Percentiles rank a stretch among this genome's conserved stretches.
These are phyloP conservation scores for Luffia ferchaultella DNA, from an alignment of 2,888 invertebrate species.

Conservation along the genomic window DNA sequence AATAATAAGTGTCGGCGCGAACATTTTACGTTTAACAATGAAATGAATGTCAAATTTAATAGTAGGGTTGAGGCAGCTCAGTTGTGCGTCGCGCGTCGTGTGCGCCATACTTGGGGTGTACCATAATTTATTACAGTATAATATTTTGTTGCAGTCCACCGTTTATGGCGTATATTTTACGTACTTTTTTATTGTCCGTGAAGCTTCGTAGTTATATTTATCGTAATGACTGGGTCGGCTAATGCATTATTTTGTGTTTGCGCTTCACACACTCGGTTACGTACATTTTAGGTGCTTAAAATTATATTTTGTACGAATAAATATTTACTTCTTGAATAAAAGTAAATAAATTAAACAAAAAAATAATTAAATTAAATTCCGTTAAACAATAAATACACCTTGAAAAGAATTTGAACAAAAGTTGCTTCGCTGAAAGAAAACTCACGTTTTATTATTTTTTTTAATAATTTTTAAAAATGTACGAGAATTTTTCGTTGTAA, in stretches of 20 bases:
- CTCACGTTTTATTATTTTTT: too few relatives aligned
- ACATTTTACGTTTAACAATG: slow-evolving; percentile 44
- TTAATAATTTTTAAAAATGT: too few relatives aligned
- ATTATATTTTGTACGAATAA: not conserved
- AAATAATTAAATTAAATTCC: too few relatives aligned
- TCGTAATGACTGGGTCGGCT: slow-evolving; percentile 47
- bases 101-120: slow-evolving; percentile 53
- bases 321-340: not conserved
- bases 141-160: slow-evolving; percentile 57
- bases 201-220: slow-evolving; percentile 51
- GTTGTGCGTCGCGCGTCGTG: slow-evolving; percentile 46
- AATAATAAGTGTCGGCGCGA: slow-evolving; percentile 39
- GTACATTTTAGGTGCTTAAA: not conserved
- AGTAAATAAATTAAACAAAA: too few relatives aligned
- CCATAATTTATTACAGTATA: slow-evolving; percentile 61
- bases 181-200: slow-evolving; percentile 43
- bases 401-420: too few relatives aligned
- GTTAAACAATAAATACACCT: too few relatives aligned
- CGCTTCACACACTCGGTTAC: slow-evolving; percentile 39
- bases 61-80: slow-evolving; percentile 53
- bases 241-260: slow-evolving; percentile 52
- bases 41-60: slow-evolving; percentile 56
- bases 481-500: too few relatives aligned
- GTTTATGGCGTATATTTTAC: slow-evolving; percentile 50
- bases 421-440: too few relatives aligned